These are phyloP conservation scores for Zingel zingel DNA, from an alignment of 2,113 vertebrate species.

Conservation along the genomic window DNA sequence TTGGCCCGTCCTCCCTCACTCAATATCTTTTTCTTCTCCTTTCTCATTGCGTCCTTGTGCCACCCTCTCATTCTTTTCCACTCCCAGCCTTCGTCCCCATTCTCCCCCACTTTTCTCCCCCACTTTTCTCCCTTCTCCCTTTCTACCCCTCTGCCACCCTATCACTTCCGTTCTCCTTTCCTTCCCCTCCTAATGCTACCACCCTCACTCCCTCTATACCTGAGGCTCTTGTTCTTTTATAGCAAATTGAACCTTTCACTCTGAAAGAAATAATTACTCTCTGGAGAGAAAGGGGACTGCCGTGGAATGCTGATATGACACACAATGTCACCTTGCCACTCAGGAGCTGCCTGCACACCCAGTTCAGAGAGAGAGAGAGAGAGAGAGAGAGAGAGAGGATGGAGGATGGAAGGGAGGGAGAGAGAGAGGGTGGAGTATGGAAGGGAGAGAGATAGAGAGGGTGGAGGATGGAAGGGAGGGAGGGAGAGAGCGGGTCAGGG, in stretches of 20 bases:
- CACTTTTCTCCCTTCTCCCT: too few relatives aligned
- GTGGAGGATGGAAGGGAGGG: conserved; percentile 10
- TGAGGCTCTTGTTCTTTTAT: conserved; percentile 88
- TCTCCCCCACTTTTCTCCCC: conserved; percentile 50
- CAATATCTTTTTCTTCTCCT: conserved; percentile 25
- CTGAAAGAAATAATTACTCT: conserved; percentile 93
- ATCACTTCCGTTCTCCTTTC: conserved; percentile 71
- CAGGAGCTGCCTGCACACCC: conserved; percentile 79
- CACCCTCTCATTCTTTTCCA: conserved; percentile 61
- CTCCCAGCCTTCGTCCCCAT: conserved; percentile 46
- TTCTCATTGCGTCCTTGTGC: conserved; percentile 43
- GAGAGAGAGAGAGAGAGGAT: conserved; percentile 25
- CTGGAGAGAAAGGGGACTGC: conserved; percentile 87
- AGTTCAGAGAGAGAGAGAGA: conserved; percentile 50
- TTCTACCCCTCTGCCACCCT: conserved; percentile 63
- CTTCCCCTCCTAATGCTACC: conserved; percentile 62
- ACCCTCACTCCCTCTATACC: conserved; percentile 76
- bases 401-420: background rate
- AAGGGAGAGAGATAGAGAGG: conserved; percentile 30
- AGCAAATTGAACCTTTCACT: conserved; percentile 93
- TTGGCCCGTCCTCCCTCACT: conserved; percentile 66
- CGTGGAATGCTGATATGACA: conserved; percentile 89
- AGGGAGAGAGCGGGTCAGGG: conserved; percentile 59
- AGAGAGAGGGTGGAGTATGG: background rate
- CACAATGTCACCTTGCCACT: conserved; percentile 95